phyloP scores from a whole-genome alignment of 2,113 vertebrate species.

The Pseudorectes ferrugineus region DNA sequence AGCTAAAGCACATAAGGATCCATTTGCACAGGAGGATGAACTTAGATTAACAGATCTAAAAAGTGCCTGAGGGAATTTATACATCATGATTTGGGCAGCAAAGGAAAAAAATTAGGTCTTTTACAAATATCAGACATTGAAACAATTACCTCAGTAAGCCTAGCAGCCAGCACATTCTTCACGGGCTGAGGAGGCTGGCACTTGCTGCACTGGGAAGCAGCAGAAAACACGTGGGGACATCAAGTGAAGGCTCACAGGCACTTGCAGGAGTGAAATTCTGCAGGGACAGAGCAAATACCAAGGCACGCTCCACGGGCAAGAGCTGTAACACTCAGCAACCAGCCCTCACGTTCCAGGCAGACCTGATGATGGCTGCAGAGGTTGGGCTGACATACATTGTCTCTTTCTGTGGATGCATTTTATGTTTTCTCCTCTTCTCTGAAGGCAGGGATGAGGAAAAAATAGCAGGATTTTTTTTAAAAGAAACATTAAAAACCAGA shows the following conservation, averaged over 20 bases:
- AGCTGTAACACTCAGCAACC: not conserved
- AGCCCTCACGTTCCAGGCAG: not conserved
- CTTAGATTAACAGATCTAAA: not conserved
- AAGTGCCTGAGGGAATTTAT: not conserved
- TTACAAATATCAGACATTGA: not conserved
- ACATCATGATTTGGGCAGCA: not conserved
- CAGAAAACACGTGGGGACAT: not conserved
- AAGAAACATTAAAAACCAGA: not conserved
- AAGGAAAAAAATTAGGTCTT: not conserved
- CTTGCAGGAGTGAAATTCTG: not conserved
- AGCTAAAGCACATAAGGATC: constrained; percentile 43
- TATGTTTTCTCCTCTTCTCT: not conserved
- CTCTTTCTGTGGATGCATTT: not conserved
- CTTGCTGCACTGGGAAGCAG: not conserved
- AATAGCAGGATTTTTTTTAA: not conserved
- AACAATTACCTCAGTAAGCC: not conserved
- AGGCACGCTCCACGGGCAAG: accelerated
- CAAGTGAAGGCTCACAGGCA: not conserved
- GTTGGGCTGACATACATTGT: not conserved
- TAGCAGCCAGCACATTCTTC: not conserved
- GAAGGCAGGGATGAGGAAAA: not conserved
- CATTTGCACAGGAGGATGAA: not conserved
- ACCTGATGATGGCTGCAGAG: accelerated
- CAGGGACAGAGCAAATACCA: not conserved
- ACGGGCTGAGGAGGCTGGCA: not conserved